Conservation (phyloP, 2,797 vertebrate species). For the Euphonia xanthogaster region DNA sequence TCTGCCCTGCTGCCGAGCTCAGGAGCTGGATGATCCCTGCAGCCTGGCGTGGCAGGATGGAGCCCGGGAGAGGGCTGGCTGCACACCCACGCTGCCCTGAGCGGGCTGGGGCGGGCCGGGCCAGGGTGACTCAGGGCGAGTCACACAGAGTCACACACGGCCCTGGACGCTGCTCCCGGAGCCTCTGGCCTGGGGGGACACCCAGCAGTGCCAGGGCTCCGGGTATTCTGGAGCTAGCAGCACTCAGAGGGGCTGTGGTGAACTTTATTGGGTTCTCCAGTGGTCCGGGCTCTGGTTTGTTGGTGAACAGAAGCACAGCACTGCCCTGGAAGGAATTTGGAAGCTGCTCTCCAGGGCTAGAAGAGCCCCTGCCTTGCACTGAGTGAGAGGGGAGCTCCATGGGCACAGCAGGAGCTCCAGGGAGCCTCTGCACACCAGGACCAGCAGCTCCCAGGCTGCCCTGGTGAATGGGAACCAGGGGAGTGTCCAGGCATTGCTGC, state of each 20-base stretch:
- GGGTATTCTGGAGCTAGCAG: neutral
- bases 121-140: slow-evolving; percentile 41
- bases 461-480: neutral
- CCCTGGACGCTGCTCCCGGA: neutral
- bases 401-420: neutral
- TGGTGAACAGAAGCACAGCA: neutral
- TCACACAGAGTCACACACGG: neutral
- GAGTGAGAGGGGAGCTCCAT: neutral
- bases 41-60: neutral
- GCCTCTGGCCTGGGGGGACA: neutral
- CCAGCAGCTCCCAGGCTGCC: neutral
- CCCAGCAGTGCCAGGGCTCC: neutral
- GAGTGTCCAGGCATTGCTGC: neutral
- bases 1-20: neutral
- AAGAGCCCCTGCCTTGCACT: neutral
- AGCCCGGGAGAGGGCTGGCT: neutral
- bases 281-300: accelerated
- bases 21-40: neutral
- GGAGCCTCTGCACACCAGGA: neutral
- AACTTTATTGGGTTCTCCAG: accelerated
- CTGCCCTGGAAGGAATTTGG: accelerated
- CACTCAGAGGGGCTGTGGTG: accelerated
- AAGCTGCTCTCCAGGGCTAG: neutral
- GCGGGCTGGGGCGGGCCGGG: neutral
- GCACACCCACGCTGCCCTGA: neutral